Conservation (phyloP, 2,113 vertebrate species). For the Grus americana region DNA sequence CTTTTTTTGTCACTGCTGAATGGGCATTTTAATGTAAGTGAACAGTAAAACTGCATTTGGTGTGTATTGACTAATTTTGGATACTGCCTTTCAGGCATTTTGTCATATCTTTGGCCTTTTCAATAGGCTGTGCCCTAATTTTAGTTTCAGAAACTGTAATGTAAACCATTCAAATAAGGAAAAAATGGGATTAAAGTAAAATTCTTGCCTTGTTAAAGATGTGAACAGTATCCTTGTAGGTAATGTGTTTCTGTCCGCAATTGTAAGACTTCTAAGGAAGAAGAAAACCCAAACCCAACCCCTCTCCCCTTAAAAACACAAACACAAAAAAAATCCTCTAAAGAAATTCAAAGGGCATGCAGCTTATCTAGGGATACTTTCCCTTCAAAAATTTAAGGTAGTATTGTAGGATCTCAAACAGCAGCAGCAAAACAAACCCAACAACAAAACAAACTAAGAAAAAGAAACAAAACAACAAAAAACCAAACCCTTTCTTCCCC, state of each 20-base stretch:
- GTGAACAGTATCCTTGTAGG: slow-evolving; percentile 45
- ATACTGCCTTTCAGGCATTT: background rate
- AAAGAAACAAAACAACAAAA: background rate
- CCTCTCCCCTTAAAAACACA: background rate
- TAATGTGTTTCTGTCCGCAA: slow-evolving; percentile 61
- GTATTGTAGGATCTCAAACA: background rate
- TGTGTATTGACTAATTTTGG: background rate
- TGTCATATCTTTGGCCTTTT: background rate
- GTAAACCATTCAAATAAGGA: background rate
- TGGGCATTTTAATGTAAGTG: background rate
- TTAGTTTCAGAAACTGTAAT: background rate
- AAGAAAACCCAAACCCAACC: background rate
- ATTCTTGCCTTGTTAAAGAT: background rate
- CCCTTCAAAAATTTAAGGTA: background rate
- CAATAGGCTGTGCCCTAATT: background rate
- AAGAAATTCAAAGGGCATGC: background rate
- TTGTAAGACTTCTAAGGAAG: background rate
- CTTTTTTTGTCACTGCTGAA: background rate
- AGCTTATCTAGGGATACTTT: slow-evolving; percentile 65
- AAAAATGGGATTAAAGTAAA: background rate
- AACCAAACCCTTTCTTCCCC: background rate
- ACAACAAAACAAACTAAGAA: background rate
- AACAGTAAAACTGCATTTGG: background rate
- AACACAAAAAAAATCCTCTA: background rate
- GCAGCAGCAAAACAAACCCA: background rate